Evolutionary conservation across 2,113 vertebrate species (phyloP).

Genomic region (Seriola dumerili): DNA sequence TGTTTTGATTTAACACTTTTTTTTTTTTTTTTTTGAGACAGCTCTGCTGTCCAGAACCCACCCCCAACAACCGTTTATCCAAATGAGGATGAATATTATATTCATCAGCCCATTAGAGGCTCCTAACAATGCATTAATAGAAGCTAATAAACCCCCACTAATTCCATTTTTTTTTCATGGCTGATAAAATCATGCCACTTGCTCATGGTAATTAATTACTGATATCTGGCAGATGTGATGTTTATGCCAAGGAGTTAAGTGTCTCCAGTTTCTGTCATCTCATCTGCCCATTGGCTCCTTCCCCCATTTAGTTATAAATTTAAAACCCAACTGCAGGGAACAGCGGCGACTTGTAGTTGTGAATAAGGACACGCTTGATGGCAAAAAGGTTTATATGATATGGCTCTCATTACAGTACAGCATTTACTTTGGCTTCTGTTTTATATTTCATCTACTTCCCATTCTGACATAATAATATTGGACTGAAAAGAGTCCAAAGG

Average conservation of each 20-base stretch:
- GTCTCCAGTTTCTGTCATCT: slow-evolving; percentile 55
- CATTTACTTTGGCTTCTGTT: not conserved
- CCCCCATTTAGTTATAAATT: slow-evolving; percentile 40
- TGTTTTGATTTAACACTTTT: slow-evolving; percentile 41
- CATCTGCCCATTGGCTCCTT: slow-evolving; percentile 56
- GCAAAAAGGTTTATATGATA: slow-evolving; percentile 30
- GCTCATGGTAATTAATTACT: slow-evolving; percentile 80
- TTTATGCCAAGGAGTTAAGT: slow-evolving; percentile 66
- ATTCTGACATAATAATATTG: not conserved
- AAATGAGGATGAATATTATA: slow-evolving; percentile 72
- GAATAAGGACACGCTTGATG: slow-evolving; percentile 34
- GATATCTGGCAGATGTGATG: slow-evolving; percentile 78
- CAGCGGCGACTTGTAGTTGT: slow-evolving; percentile 33
- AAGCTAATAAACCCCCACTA: slow-evolving; percentile 72
- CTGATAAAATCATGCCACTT: slow-evolving; percentile 78
- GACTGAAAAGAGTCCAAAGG: not conserved
- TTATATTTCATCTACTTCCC: slow-evolving; percentile 21
- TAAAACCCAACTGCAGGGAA: slow-evolving; percentile 30
- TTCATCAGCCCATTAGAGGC: slow-evolving; percentile 74
- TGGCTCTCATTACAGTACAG: slow-evolving; percentile 14
- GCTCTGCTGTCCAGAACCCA: slow-evolving; percentile 23
- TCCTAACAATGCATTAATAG: slow-evolving; percentile 75
- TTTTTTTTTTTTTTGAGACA: slow-evolving; percentile 5
- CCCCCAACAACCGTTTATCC: slow-evolving; percentile 28
- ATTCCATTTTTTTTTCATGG: slow-evolving; percentile 68